These are phyloP conservation scores for Pseudopleuronectes americanus DNA, from an alignment of 2,797 vertebrate species.

Conservation along the genomic window DNA sequence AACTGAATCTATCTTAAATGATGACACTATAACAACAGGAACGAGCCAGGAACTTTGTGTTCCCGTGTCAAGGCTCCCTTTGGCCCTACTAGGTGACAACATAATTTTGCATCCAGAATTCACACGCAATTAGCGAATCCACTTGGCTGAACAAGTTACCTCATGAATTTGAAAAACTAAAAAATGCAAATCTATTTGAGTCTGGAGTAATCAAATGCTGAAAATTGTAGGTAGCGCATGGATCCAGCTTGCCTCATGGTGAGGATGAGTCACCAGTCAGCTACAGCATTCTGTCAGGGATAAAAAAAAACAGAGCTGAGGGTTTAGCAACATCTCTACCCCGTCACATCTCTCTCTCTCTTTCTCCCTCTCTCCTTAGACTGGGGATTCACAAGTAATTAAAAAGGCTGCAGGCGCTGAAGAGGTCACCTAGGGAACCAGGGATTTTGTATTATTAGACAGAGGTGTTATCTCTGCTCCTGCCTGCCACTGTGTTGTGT, in stretches of 20 bases:
- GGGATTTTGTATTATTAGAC: slow-evolving; percentile 60
- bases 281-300: slow-evolving; percentile 29
- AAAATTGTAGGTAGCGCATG: slow-evolving; percentile 37
- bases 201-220: slow-evolving; percentile 52
- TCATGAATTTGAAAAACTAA: slow-evolving; percentile 14
- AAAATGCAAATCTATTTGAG: slow-evolving; percentile 38
- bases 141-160: slow-evolving; percentile 30
- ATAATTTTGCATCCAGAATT: slow-evolving; percentile 13
- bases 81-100: background rate
- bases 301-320: slow-evolving; percentile 26
- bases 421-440: slow-evolving; percentile 57
- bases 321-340: slow-evolving; percentile 59
- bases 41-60: slow-evolving; percentile 6
- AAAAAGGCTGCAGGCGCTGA: slow-evolving; percentile 62
- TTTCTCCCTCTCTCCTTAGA: slow-evolving; percentile 26
- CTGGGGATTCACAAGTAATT: slow-evolving; percentile 69
- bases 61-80: slow-evolving; percentile 10
- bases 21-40: slow-evolving; percentile 3
- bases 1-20: slow-evolving; percentile 26
- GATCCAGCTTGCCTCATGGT: slow-evolving; percentile 42
- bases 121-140: background rate
- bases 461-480: slow-evolving; percentile 62
- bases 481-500: slow-evolving; percentile 52
- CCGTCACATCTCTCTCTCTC: slow-evolving; percentile 24
- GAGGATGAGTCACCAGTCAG: slow-evolving; percentile 67